These are phyloP conservation scores for Thalassarche chlororhynchos DNA, from an alignment of 2,113 vertebrate genomes.

Conservation along the genomic window DNA sequence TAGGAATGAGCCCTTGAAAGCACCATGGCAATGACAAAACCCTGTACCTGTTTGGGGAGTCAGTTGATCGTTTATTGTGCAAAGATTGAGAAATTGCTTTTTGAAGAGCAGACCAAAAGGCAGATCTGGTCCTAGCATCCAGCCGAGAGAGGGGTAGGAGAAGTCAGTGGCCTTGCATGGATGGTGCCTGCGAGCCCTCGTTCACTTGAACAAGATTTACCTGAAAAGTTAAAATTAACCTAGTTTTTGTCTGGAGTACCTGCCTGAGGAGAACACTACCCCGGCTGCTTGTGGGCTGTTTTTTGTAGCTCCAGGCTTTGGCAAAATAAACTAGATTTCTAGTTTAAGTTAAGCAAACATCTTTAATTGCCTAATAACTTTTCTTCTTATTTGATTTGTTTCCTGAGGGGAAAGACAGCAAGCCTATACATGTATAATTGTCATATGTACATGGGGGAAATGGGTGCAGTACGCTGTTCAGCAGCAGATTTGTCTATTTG, in stretches of 20 bases:
- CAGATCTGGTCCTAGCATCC: neutral
- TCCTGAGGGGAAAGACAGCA: neutral
- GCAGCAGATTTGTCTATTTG: neutral
- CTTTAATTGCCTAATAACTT: neutral
- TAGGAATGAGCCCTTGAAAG: neutral
- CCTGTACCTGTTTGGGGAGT: neutral
- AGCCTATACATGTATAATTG: fast-evolving
- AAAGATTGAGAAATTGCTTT: neutral
- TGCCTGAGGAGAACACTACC: neutral
- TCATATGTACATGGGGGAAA: fast-evolving
- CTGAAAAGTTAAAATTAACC: neutral
- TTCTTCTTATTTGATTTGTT: neutral
- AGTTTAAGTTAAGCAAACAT: neutral
- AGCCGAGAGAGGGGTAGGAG: neutral
- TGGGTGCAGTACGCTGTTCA: fast-evolving
- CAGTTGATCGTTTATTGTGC: fast-evolving
- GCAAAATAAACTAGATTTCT: neutral
- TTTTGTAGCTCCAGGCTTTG: neutral
- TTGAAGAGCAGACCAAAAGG: neutral
- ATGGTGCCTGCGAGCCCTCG: fast-evolving
- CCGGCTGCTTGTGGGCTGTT: neutral
- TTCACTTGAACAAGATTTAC: neutral
- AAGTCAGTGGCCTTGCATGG: neutral
- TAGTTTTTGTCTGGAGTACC: neutral
- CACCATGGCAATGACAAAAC: fast-evolving